Conservation (phyloP, 1,140 invertebrate genomes). For the Nasonia giraulti region DNA sequence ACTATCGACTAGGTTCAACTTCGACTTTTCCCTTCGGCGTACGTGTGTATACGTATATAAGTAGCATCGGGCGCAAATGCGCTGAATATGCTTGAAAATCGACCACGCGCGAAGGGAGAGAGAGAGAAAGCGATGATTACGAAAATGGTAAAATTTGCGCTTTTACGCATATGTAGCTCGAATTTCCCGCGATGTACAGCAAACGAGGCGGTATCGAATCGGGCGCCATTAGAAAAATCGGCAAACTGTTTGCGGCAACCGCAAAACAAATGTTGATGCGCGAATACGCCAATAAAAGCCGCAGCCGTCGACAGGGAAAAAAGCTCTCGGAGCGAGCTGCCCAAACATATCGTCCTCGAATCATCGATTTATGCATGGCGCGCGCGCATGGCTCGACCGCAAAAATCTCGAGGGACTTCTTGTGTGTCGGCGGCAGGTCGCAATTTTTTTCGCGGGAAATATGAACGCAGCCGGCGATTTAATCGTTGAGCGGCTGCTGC, state of each 20-base stretch:
- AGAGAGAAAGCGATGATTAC: neutral
- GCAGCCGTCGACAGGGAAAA: neutral
- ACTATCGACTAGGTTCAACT: neutral
- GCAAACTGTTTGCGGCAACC: too few species aligned
- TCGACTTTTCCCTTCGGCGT: neutral
- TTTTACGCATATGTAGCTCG: neutral
- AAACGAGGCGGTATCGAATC: neutral
- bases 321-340: neutral
- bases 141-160: neutral
- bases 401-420: slow-evolving; percentile 4
- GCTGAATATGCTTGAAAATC: too few species aligned
- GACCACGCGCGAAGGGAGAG: too few species aligned
- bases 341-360: neutral
- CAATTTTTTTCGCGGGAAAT: slow-evolving; percentile 1
- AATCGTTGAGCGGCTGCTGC: neutral
- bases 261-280: neutral
- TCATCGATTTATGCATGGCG: slow-evolving; percentile 17
- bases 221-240: neutral
- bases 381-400: neutral
- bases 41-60: neutral
- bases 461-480: neutral
- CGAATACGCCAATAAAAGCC: neutral
- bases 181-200: neutral
- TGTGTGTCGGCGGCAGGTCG: neutral
- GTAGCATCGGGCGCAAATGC: too few species aligned